Evolutionary conservation across 2,888 invertebrate genomes (phyloP).

Genomic region (Argyresthia albistria): DNA sequence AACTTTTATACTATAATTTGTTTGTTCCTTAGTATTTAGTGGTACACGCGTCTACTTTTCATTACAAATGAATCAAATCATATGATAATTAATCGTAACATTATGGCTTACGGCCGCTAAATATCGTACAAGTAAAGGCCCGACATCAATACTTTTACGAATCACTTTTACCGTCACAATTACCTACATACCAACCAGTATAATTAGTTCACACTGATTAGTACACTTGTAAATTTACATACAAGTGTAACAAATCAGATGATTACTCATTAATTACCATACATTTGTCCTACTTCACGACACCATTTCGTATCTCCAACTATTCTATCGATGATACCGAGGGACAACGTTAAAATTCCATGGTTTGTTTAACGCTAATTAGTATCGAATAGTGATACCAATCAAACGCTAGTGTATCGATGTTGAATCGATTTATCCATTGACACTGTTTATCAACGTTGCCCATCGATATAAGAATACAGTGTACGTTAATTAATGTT

Average conservation of each 20-base stretch:
- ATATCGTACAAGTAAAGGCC: constrained; percentile 26
- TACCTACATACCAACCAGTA: no score
- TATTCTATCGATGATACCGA: neutral
- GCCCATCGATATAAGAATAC: no score
- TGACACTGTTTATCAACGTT: no score
- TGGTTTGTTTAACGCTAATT: no score
- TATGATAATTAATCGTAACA: constrained; percentile 1
- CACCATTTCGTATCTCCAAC: neutral
- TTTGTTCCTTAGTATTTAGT: constrained; percentile 49
- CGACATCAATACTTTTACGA: constrained; percentile 15
- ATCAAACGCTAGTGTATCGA: no score
- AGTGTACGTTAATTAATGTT: constrained; percentile 19
- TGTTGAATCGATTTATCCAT: no score
- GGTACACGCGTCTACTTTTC: constrained; percentile 42
- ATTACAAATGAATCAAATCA: constrained; percentile 31
- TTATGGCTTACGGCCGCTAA: constrained; percentile 3
- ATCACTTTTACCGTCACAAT: no score
- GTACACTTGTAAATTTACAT: no score
- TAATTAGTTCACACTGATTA: no score
- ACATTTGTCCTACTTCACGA: neutral
- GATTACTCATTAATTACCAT: neutral
- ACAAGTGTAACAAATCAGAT: no score
- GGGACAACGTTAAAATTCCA: no score
- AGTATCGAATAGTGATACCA: no score
- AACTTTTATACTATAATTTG: constrained; percentile 67